These are phyloP conservation scores for Leucoraja ocellata DNA, from an alignment of 2,797 vertebrate genomes.

Conservation along the genomic window DNA sequence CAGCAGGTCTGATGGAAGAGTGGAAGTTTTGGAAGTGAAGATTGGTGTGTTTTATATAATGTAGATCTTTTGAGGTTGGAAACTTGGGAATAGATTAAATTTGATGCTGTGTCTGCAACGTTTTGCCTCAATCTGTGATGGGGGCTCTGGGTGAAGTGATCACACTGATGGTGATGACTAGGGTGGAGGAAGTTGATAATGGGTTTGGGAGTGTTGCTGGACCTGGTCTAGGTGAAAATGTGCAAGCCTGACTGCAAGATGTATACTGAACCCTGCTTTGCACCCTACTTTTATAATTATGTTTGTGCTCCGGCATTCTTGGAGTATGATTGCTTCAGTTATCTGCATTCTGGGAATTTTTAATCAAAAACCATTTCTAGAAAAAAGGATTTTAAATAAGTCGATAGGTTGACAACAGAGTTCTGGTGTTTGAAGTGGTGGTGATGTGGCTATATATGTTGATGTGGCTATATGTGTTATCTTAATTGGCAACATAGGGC, in stretches of 20 bases:
- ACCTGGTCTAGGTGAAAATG: no score
- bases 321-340: no score
- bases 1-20: neutral
- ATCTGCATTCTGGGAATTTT: no score
- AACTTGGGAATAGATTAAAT: neutral
- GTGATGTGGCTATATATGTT: neutral
- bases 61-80: neutral
- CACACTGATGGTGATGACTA: neutral
- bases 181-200: neutral
- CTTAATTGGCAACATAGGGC: neutral
- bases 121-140: no score
- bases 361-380: no score
- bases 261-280: no score
- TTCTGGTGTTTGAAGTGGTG: neutral
- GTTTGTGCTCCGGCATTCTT: no score
- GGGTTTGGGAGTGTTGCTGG: no score
- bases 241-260: no score
- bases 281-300: no score
- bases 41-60: neutral
- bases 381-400: no score
- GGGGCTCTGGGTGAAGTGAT: neutral
- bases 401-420: neutral
- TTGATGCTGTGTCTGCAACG: no score
- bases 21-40: neutral
- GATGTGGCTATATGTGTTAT: neutral